Conservation (phyloP, 2,888 invertebrate genomes). For the Thalpophila matura region DNA sequence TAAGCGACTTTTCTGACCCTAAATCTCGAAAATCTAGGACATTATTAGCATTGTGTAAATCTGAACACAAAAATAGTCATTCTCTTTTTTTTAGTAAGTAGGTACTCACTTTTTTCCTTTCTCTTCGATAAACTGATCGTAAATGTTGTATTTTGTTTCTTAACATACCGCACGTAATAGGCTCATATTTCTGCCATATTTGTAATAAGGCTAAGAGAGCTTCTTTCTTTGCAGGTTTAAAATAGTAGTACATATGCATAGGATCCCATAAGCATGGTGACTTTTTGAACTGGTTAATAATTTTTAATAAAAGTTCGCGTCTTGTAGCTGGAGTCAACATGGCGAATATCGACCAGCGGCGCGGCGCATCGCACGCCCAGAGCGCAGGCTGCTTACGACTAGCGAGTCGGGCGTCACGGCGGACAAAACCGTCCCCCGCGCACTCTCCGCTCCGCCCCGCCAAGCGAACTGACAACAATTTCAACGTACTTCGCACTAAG, state of each 20-base stretch:
- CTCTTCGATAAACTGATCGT: conserved; percentile 23
- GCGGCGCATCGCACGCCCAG: background rate
- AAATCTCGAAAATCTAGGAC: too few species aligned
- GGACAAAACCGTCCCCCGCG: background rate
- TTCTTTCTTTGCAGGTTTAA: background rate
- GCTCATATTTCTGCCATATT: conserved; percentile 25
- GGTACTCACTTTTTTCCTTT: conserved; percentile 35
- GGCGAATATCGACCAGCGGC: background rate
- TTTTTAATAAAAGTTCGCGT: conserved; percentile 7
- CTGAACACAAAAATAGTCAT: too few species aligned
- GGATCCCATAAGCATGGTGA: conserved; percentile 29
- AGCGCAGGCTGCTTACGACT: conserved; percentile 16
- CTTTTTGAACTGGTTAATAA: conserved; percentile 26
- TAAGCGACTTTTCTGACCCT: too few species aligned
- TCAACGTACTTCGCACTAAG: too few species aligned
- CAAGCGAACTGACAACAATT: too few species aligned
- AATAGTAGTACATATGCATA: conserved; percentile 9
- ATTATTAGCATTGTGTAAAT: too few species aligned
- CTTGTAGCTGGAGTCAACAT: background rate
- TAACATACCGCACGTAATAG: background rate
- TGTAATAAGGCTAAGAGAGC: conserved; percentile 17
- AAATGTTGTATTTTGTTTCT: conserved; percentile 30
- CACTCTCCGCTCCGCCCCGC: too few species aligned
- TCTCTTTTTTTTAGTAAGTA: too few species aligned
- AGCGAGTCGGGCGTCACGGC: conserved; percentile 9